These are phyloP conservation scores for Allygus modestus DNA, from an alignment of 2,888 invertebrate species.

Conservation along the genomic window DNA sequence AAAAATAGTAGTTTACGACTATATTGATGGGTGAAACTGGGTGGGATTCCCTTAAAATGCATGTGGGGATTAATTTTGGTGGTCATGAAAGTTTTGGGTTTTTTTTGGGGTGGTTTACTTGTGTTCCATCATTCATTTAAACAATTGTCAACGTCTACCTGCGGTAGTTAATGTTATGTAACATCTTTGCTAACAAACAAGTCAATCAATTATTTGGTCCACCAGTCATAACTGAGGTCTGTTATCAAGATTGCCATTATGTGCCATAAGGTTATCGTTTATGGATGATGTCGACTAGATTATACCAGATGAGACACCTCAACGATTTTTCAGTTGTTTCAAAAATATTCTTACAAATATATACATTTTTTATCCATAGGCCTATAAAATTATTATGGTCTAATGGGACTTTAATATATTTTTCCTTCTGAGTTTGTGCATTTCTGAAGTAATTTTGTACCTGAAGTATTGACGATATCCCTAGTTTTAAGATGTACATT, in stretches of 20 bases:
- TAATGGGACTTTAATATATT: neutral
- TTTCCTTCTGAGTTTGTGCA: slow-evolving; percentile 40
- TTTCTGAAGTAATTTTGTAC: slow-evolving; percentile 57
- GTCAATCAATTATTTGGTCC: slow-evolving; percentile 6
- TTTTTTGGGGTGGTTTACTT: neutral
- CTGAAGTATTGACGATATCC: slow-evolving; percentile 51
- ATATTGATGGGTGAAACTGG: neutral
- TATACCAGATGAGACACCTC: neutral
- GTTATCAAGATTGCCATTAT: slow-evolving; percentile 14
- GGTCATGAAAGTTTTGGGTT: neutral
- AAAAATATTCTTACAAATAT: neutral
- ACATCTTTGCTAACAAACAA: slow-evolving; percentile 25
- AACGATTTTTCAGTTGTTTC: neutral
- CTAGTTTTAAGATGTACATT: slow-evolving; percentile 44
- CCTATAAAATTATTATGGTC: neutral
- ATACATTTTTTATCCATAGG: neutral
- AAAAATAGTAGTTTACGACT: neutral
- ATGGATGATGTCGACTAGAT: neutral
- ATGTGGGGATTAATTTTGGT: neutral
- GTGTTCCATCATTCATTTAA: neutral
- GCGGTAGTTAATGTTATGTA: neutral
- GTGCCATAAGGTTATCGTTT: slow-evolving; percentile 8
- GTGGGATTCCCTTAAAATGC: neutral
- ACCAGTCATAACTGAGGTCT: neutral
- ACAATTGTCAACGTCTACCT: neutral